A percentile compares a stretch with the other conserved stretches of the same genome.
Evolutionary conservation across 2,888 invertebrate genomes (phyloP).

Genomic region (Charanyca ferruginea): DNA sequence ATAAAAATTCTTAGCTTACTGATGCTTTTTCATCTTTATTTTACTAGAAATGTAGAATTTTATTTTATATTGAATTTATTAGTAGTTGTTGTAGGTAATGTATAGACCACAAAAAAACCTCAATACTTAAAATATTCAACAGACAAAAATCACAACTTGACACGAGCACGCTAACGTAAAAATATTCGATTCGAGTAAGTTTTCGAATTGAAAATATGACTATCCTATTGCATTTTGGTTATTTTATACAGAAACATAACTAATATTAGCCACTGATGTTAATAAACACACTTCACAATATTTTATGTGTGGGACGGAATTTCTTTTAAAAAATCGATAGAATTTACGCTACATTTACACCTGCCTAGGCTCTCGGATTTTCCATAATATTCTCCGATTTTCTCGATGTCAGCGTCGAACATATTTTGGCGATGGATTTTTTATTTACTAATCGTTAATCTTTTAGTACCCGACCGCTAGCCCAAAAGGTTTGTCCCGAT

Average conservation of each 20-base stretch:
- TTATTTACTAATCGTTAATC: slow-evolving; percentile 30
- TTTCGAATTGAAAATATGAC: too few species aligned
- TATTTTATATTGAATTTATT: not conserved
- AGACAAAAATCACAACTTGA: not conserved
- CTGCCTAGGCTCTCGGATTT: not conserved
- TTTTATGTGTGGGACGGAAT: too few species aligned
- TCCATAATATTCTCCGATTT: not conserved
- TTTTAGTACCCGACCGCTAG: slow-evolving; percentile 13
- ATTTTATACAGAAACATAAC: too few species aligned
- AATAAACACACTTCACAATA: too few species aligned
- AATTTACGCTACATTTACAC: too few species aligned
- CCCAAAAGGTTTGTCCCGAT: slow-evolving; percentile 36
- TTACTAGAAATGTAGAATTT: not conserved
- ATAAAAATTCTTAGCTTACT: too few species aligned
- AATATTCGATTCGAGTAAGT: not conserved
- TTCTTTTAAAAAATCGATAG: too few species aligned
- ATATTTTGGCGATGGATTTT: slow-evolving; percentile 4
- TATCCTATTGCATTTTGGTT: too few species aligned
- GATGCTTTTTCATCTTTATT: too few species aligned
- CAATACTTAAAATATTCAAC: not conserved
- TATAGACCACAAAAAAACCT: not conserved
- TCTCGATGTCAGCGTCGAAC: not conserved
- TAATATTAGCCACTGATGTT: too few species aligned
- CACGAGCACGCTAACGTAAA: not conserved
- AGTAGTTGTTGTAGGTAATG: not conserved